These are phyloP conservation scores for Hirtodrosophila alboralis DNA, from an alignment of 2,888 invertebrate species.

Conservation along the genomic window DNA sequence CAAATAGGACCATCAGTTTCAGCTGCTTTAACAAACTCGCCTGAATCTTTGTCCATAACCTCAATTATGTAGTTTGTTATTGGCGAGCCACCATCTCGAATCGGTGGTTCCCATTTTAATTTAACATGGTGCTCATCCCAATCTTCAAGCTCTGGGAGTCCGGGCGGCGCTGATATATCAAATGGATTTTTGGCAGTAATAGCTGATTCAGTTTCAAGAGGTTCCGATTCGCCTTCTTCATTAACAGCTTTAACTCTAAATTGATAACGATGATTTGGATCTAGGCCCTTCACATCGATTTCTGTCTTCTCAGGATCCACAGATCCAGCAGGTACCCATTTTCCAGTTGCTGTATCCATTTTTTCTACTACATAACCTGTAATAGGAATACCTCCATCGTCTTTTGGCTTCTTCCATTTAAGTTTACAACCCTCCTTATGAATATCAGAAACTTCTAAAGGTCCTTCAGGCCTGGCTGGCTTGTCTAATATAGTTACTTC, in stretches of 20 bases:
- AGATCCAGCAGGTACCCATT: slow-evolving; percentile 94
- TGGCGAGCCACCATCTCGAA: slow-evolving; percentile 95
- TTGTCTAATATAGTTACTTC: slow-evolving; percentile 93
- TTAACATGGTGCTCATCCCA: slow-evolving; percentile 96
- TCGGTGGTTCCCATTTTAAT: slow-evolving; percentile 95
- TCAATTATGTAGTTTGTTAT: slow-evolving; percentile 97
- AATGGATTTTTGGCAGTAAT: slow-evolving; percentile 98
- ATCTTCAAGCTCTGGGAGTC: slow-evolving; percentile 95
- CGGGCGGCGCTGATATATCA: slow-evolving; percentile 94
- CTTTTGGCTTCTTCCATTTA: slow-evolving; percentile 97
- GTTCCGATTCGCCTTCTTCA: slow-evolving; percentile 98
- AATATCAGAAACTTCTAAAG: slow-evolving; percentile 94
- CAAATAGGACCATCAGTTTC: slow-evolving; percentile 93
- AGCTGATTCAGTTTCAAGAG: slow-evolving; percentile 94
- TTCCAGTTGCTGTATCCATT: slow-evolving; percentile 94
- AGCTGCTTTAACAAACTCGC: slow-evolving; percentile 92
- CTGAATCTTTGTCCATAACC: slow-evolving; percentile 94
- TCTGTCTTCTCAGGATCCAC: slow-evolving; percentile 92
- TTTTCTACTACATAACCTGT: slow-evolving; percentile 97
- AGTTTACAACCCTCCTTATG: slow-evolving; percentile 97
- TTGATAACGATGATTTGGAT: slow-evolving; percentile 97
- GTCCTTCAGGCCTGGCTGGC: slow-evolving; percentile 88
- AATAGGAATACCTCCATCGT: slow-evolving; percentile 97
- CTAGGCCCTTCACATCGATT: slow-evolving; percentile 92
- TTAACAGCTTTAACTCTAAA: slow-evolving; percentile 99